Conservation (phyloP, 2,113 vertebrate species). For the Apeltes quadracus region DNA sequence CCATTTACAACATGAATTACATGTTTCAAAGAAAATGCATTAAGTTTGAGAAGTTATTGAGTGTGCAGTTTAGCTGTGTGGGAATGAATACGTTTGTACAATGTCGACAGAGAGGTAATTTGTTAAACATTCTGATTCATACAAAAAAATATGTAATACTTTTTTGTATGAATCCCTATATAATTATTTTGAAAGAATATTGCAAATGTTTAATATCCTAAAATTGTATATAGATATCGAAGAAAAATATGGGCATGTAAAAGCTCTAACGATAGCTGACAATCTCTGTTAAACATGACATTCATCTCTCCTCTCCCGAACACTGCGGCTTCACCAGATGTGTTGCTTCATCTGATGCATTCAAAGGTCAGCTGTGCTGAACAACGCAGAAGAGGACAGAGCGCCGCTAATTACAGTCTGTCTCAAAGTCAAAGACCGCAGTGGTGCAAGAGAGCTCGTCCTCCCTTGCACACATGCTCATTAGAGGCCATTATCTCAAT, state of each 20-base stretch:
- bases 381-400: conserved; percentile 54
- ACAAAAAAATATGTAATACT: neutral
- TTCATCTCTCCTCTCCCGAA: conserved; percentile 17
- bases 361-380: conserved; percentile 60
- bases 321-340: conserved; percentile 47
- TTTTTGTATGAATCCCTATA: neutral
- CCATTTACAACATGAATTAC: neutral
- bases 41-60: neutral
- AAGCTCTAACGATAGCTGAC: too few relatives aligned
- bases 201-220: neutral
- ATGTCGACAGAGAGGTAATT: conserved; percentile 7
- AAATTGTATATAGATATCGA: neutral
- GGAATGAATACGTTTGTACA: neutral
- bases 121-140: conserved; percentile 5
- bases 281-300: conserved; percentile 34
- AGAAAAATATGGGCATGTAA: conserved; percentile 6
- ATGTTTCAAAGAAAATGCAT: neutral
- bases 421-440: conserved; percentile 48
- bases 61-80: neutral
- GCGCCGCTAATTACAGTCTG: conserved; percentile 54
- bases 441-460: conserved; percentile 28
- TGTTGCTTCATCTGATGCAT: conserved; percentile 54
- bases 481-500: conserved; percentile 48
- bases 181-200: neutral
- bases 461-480: conserved; percentile 26